Evolutionary conservation across 2,888 invertebrate species (phyloP).

Genomic region (Idaea biselata): DNA sequence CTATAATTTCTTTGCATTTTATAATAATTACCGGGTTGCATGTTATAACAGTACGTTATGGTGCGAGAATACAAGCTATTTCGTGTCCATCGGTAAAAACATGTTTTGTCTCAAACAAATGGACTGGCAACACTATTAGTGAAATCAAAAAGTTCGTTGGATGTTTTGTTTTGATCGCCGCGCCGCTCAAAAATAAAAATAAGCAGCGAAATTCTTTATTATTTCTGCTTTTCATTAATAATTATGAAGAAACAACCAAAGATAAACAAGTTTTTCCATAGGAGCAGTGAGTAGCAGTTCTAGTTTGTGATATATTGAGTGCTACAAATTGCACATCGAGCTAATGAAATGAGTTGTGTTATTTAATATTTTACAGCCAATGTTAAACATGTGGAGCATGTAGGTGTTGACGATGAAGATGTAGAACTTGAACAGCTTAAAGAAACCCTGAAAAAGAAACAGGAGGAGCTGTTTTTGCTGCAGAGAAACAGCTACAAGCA

Average conservation of each 20-base stretch:
- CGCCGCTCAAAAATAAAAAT: too few species aligned
- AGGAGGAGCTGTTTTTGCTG: constrained; percentile 57
- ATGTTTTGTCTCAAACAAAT: too few species aligned
- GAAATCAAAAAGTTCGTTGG: neutral
- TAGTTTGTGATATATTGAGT: too few species aligned
- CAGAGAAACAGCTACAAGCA: constrained; percentile 48
- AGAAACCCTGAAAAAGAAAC: constrained; percentile 47
- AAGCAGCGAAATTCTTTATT: too few species aligned
- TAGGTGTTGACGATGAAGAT: constrained; percentile 52
- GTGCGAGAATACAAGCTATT: too few species aligned
- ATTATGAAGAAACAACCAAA: constrained; percentile 57
- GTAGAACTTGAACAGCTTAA: constrained; percentile 54
- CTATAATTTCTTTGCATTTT: too few species aligned
- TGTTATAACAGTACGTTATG: too few species aligned
- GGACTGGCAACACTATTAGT: neutral
- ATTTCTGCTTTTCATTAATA: neutral
- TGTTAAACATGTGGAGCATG: constrained; percentile 22
- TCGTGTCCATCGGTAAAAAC: too few species aligned
- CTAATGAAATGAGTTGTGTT: neutral
- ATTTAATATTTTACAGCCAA: neutral
- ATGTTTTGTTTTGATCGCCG: too few species aligned
- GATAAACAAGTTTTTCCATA: constrained; percentile 58
- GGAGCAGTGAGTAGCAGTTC: constrained; percentile 37
- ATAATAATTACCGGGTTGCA: too few species aligned
- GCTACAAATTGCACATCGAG: too few species aligned